Evolutionary conservation across 1,140 invertebrate species (phyloP), one percentile per base, ranked within the genome.

Genomic region (Copidosoma floridanum): DNA sequence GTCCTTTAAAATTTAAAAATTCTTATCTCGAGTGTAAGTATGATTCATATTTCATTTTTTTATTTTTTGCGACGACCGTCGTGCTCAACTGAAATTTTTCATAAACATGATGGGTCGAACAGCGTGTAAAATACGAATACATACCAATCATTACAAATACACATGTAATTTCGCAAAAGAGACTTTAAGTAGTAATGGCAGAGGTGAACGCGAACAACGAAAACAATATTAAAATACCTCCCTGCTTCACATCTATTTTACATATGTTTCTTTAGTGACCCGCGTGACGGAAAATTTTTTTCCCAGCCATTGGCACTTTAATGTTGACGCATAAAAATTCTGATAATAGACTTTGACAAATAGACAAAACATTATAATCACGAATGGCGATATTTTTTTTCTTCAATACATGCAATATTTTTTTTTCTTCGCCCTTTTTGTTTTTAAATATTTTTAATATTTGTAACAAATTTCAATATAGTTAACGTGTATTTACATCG

Each of bases 141-240:
- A 44, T 53, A 60, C 51, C 37, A 53, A 60, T 60, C 53, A 47
- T n/a, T 53, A 53, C 32, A 60, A 46, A 53, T 60, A 47, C 23
- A 53, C 23, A 37, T 57, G 1, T 23, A 21, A 50, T 12, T 23
- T 51, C 18, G 23, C 46, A 12, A 11, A 55, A 55, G 16, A 27
- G 38, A 44, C 32, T 54, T 16, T 10, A 41, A 53, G 23, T 41
- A 24, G 51, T 26, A 8, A 54, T 41, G 37, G 8, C 52, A 14
- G n/a, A 54, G 2, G 24, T 18, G 12, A 14, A 29, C 12, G 18
- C 11, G 11, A 53, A 4, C 20, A 27, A n/a, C n/a, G n/a, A n/a
- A n/a, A n/a, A n/a, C n/a, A n/a, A n/a, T n/a, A n/a, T n/a, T n/a
- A n/a, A n/a, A n/a, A n/a, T n/a, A n/a, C n/a, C n/a, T n/a, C n/a